These are phyloP conservation scores for Forbesichthys agassizii DNA, from an alignment of 2,113 vertebrate species.

Conservation along the genomic window DNA sequence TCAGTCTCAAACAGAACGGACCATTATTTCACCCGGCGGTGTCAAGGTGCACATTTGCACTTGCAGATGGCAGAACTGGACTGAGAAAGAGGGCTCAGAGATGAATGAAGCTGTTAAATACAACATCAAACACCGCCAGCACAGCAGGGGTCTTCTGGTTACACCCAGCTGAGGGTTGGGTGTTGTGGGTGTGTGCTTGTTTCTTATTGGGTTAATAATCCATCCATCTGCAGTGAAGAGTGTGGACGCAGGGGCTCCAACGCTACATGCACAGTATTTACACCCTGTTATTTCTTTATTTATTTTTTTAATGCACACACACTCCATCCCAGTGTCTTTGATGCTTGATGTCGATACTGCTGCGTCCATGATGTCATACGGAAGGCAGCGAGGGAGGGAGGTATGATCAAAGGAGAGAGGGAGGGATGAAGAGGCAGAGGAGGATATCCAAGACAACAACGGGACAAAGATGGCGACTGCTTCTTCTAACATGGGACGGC, in stretches of 20 bases:
- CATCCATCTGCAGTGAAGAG: constrained; percentile 54
- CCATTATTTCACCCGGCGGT: constrained; percentile 25
- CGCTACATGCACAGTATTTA: constrained; percentile 61
- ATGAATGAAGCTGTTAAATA: constrained; percentile 57
- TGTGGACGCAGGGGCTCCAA: constrained; percentile 49
- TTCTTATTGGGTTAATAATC: constrained; percentile 64
- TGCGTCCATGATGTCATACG: constrained; percentile 76
- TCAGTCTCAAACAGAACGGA: constrained; percentile 34
- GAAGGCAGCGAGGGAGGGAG: constrained; percentile 68
- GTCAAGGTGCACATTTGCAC: constrained; percentile 2
- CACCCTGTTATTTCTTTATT: constrained; percentile 17
- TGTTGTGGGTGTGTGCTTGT: constrained; percentile 42
- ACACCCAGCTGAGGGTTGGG: constrained; percentile 61
- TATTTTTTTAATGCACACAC: constrained; percentile 60
- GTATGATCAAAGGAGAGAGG: constrained; percentile 70
- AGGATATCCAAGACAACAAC: constrained; percentile 76
- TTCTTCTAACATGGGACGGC: constrained; percentile 55
- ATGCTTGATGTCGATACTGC: constrained; percentile 68
- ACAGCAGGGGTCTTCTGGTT: constrained; percentile 69
- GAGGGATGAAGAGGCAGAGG: constrained; percentile 71
- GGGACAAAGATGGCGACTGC: constrained; percentile 75
- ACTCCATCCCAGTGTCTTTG: constrained; percentile 66
- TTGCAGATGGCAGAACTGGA: constrained; percentile 21
- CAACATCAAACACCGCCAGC: constrained; percentile 67
- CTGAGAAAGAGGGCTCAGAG: constrained; percentile 29